Base-by-base conservation (phyloP, 2,888 invertebrate genomes). In the Drosophila rubida region DNA sequence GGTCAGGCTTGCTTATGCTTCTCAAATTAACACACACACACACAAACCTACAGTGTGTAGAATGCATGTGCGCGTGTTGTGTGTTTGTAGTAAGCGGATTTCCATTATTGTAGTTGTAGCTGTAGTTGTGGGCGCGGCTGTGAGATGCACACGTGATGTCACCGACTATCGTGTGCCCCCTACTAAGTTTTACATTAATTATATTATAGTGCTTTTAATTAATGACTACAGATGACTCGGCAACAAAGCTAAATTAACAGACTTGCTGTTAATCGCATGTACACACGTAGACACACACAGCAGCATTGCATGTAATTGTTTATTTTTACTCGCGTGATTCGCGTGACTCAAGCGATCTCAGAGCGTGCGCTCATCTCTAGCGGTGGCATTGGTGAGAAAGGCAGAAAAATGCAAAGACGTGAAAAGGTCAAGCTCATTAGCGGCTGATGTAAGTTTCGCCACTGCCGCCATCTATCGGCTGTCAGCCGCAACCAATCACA, bases 371-470 rank as follows among this genome's bases (percentile, higher is more conserved):
- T 14, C 65, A 60, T 70, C 60, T 42, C 65, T 70, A 59, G 27
- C 37, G 39, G 35, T 46, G 48, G 51, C 61, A 51, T 35, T 16
- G 44, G 39, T 25, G 60, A 48, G 39, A 50, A 49, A 48, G 58
- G 42, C 48, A 14, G 19, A 54, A 37, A 23, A 13, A 27, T 35
- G 25, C 50, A 48, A 42, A 51, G 30, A 35, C 27, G 32, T 22
- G n/a, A 19, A 50, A 73, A 71, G 76, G 73, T 75, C 72, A 71
- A 74, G 73, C 76, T 71, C 45, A 75, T 75, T 74, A 75, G 71
- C 23, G 27, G 42, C 44, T 75, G 61, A 53, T 70, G 53, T 66
- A 66, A 75, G 41, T 51, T 42, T 35, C 30, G 41, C 35, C 41
- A 70, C 51, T 60, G 76, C 71, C 6, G 25, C 25, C 73, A 74